Evolutionary conservation across 2,888 invertebrate species (phyloP).

Genomic region (Cephus rjabovi): DNA sequence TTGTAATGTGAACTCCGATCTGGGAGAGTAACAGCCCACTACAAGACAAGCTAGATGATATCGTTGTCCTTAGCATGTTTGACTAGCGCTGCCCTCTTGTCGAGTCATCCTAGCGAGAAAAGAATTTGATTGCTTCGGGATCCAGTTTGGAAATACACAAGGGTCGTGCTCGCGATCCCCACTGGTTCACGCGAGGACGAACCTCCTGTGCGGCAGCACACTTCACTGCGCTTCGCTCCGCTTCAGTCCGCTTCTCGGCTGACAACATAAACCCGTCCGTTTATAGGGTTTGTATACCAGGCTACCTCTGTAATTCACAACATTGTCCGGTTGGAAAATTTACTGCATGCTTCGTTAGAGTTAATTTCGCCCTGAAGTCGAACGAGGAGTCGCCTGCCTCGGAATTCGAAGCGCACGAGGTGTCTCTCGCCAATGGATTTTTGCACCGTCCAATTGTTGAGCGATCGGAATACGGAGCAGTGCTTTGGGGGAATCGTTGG

Average conservation of each 20-base stretch:
- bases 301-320: conserved; percentile 61
- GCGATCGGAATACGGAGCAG: too few species aligned
- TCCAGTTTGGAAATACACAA: conserved; percentile 5
- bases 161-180: neutral
- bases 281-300: conserved; percentile 47
- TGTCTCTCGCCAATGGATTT: too few species aligned
- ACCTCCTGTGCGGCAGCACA: conserved; percentile 56
- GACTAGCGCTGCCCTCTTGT: conserved; percentile 18
- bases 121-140: conserved; percentile 7
- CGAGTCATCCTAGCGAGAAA: conserved; percentile 35
- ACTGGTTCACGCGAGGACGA: conserved; percentile 23
- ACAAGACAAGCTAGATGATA: conserved; percentile 5
- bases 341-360: conserved; percentile 56
- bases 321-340: conserved; percentile 61
- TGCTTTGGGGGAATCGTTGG: too few species aligned
- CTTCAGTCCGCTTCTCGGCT: conserved; percentile 20
- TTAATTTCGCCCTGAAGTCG: conserved; percentile 4
- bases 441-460: too few species aligned
- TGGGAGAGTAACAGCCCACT: neutral
- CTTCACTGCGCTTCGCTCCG: conserved; percentile 27
- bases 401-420: too few species aligned
- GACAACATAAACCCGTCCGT: conserved; percentile 60
- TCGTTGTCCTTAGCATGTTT: conserved; percentile 4
- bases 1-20: conserved; percentile 6
- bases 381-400: too few species aligned